phyloP scores from a whole-genome alignment of 2,113 vertebrate genomes.

The Thalassarche chlororhynchos region DNA sequence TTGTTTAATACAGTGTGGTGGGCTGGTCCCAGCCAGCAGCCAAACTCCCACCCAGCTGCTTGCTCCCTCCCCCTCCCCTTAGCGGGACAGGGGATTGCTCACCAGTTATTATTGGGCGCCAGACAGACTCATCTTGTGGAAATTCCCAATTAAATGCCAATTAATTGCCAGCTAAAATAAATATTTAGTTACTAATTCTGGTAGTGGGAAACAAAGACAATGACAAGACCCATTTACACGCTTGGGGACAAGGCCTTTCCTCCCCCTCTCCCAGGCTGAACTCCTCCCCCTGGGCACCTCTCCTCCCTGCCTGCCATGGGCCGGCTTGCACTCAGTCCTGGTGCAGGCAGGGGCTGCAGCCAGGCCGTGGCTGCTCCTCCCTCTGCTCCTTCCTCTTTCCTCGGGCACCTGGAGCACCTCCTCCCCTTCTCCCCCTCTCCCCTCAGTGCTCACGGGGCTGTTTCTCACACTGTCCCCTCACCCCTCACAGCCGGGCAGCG shows the following conservation, averaged over 20 bases:
- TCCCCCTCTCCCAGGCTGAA: neutral
- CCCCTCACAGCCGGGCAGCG: neutral
- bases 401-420: neutral
- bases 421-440: too few relatives aligned
- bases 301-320: neutral
- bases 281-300: neutral
- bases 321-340: rapidly evolving
- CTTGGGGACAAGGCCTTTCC: neutral
- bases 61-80: neutral
- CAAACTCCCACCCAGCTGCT: neutral
- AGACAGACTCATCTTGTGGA: neutral
- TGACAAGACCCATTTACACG: neutral
- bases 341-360: too few relatives aligned
- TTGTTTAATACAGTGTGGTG: neutral
- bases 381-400: neutral
- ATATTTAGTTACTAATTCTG: neutral
- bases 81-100: neutral
- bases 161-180: neutral
- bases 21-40: neutral
- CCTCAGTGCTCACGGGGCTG: rapidly evolving
- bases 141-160: neutral
- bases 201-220: neutral
- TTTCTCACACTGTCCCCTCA: neutral
- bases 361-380: neutral
- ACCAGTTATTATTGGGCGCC: neutral